Evolutionary conservation across 37 sponge, comb jelly and placozoan species (phyloP), one percentile per base, ranked within the genome.

Genomic region (Crambe crambe): DNA sequence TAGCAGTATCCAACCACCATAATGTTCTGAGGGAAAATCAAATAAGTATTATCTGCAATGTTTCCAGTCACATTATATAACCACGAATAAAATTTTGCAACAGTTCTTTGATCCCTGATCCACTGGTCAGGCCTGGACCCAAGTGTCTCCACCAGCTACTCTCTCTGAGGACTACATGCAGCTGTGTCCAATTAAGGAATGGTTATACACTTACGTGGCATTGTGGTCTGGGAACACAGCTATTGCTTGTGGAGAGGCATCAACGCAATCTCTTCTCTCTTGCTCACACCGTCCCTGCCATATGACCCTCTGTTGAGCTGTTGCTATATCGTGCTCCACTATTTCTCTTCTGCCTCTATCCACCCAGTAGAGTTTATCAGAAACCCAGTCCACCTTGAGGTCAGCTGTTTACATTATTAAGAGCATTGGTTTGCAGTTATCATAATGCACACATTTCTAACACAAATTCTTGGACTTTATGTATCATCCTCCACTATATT

Each of bases 341-440:
- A 82, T 82, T 20, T 23, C 20, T 27, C 35, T 37, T 25, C 23
- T 32, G 3, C 58, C 54, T 21, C 54, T 26, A 37, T 82, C 74
- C 37, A 31, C 36, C 82, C 82, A 82, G 64, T 82, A 82, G 31
- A 82, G 34, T 35, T 61, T 72, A 47, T 82, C 82, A 40, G 72
- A 72, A 29, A 82, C 40, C 82, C 82, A 82, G 65, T 82, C 82
- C 42, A 82, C 82, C 21, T 66, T 63, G 2, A 82, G 31, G 59
- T 80, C 81, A 58, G 25, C 72, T 72, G 51, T 15, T 6, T 47
- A 9, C 5, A 65, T 58, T 4, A 4, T n/a, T n/a, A n/a, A n/a
- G n/a, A n/a, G n/a, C n/a, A n/a, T n/a, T n/a, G n/a, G n/a, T n/a
- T n/a, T n/a, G n/a, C n/a, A n/a, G n/a, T n/a, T n/a, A n/a, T n/a